Base-by-base conservation (phyloP, 2,888 invertebrate genomes). In the Drosophila nr. medialis region DNA sequence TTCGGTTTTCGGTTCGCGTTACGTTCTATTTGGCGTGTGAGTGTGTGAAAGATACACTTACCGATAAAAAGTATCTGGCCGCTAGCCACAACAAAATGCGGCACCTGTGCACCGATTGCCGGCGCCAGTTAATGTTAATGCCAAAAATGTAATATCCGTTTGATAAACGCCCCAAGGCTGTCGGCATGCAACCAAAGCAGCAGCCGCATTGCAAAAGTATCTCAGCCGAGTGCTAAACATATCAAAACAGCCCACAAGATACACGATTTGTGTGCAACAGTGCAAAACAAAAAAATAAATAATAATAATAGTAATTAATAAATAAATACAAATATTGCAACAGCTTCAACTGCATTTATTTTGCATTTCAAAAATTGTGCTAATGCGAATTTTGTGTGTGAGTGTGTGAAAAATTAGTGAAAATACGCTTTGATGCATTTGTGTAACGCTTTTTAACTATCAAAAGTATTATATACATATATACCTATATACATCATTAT, bases 81-180 rank as follows among this genome's bases (percentile, higher is more conserved):
- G 66, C 54, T 42, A 50, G 64, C 60, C 58, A 67, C 73, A 77
- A 72, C 70, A 84, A 81, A 77, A 85, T 85, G 88, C 75, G 88
- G 85, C 85, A 81, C 62, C 66, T 81, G 81, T 83, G 84, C 83
- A 70, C 40, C 63, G 59, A 54, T 73, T 30, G 30, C 42, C 75
- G 73, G 66, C 74, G 80, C 75, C 68, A 68, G 54, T 70, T 64
- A 79, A 29, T 76, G n/a, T n/a, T n/a, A 74, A 68, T 62, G 69
- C 62, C 72, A 45, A 74, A 49, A 72, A 64, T 61, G 58, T 64
- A 64, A 73, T 70, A 72, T 59, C 63, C 74, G 51, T 64, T 62
- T 63, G 60, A 53, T 54, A 48, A 72, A 63, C 42, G 62, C 42
- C 58, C 60, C 40, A 24, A 53, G 51, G 53, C 67, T 61, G 64